Base-by-base conservation (phyloP, 1,140 invertebrate species). In the Pseudomyrmex pallidus region DNA sequence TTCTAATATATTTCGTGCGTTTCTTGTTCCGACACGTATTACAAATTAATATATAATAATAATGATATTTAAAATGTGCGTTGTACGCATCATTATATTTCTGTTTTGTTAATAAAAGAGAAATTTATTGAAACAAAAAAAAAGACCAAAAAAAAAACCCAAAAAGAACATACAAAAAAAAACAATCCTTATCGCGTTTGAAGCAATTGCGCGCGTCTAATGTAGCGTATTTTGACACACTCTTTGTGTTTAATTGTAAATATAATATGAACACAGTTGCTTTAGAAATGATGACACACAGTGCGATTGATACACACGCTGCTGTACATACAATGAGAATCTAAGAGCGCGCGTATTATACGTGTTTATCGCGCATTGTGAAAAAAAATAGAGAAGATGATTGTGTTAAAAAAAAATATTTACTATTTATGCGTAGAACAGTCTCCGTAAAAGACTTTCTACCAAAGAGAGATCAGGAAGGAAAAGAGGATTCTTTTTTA, bases 401-500 rank as follows among this genome's bases (percentile, higher is more conserved):
- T 90, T 87, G 70, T 84, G 89, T 90, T 90, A 73, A 85, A 84
- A 85, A 84, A 85, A 84, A 82, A 74, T 88, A 72, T 84, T 90
- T 88, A 72, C 86, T 90, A 85, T 90, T 90, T 90, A 90, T 89
- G 78, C 62, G 90, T 91, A 91, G 90, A 84, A 87, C 86, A 89
- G 88, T 91, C 89, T 61, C 35, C 35, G 35, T 5, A 48, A 46
- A 48, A 46, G 90, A 90, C 87, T 72, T 91, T 90, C 90, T 91
- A 91, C 83, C 78, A 89, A 85, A 86, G 22, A 64, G n/a, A 77
- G 25, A 52, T 48, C 44, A 3, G 22, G 20, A 70, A 22, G 52
- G 17, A 70, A 5, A 12, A 12, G 35, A 67, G 59, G 83, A 80
- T 89, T 86, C 82, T 74, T 54, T 90, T 91, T 90, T 89, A 83